Evolutionary conservation across 2,888 invertebrate genomes (phyloP).

Genomic region (Lathronympha strigana): DNA sequence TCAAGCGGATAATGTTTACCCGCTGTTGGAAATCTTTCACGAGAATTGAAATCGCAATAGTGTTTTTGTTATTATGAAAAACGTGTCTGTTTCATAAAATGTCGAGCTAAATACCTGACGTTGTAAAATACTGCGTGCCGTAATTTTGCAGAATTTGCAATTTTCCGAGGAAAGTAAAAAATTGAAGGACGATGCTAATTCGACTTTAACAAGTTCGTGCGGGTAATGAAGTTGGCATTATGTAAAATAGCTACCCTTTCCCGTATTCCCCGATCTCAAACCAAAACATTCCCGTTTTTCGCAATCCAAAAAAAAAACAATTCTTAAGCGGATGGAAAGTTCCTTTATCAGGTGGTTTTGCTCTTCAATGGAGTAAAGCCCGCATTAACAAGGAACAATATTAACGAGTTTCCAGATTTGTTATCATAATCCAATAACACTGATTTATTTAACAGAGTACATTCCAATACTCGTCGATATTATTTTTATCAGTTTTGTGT

Average conservation of each 20-base stretch:
- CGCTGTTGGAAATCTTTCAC: conserved; percentile 26
- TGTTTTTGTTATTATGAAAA: conserved; percentile 14
- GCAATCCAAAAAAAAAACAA: conserved; percentile 1
- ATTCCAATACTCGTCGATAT: conserved; percentile 22
- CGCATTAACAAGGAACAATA: conserved; percentile 13
- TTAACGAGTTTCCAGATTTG: conserved; percentile 12
- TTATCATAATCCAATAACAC: conserved; percentile 27
- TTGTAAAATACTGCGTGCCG: conserved; percentile 19
- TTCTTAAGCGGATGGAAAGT: not conserved
- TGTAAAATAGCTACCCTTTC: conserved; percentile 39
- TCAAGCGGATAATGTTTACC: conserved; percentile 36
- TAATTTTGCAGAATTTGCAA: conserved; percentile 45
- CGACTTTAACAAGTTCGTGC: conserved; percentile 46
- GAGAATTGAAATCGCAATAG: conserved; percentile 27
- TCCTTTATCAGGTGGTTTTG: conserved; percentile 12
- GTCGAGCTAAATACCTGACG: not conserved
- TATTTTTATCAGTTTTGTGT: conserved; percentile 33
- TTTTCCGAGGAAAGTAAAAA: conserved; percentile 39
- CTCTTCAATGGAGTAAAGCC: not conserved
- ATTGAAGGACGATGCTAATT: conserved; percentile 44
- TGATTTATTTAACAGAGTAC: conserved; percentile 26
- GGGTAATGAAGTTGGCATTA: conserved; percentile 42
- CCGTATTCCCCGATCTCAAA: too few species aligned
- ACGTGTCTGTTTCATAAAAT: not conserved
- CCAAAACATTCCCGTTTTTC: not conserved